Percentiles rank a stretch among this genome's conserved stretches.
phyloP scores from a whole-genome alignment of 2,113 vertebrate genomes.

The Oncorhynchus nerka region DNA sequence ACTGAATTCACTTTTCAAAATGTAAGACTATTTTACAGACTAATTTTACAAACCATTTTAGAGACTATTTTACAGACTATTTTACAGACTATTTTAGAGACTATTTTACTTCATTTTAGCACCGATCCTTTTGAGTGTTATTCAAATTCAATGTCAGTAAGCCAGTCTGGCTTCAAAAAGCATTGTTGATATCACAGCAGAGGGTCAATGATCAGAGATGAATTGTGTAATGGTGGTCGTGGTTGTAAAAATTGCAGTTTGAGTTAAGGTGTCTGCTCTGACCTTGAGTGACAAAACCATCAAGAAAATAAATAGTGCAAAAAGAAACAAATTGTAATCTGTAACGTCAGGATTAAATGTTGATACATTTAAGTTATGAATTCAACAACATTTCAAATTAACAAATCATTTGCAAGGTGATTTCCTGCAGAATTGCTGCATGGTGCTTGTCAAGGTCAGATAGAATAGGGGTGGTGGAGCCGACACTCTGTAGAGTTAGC shows the following conservation, averaged over 20 bases:
- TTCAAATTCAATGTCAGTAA: neutral
- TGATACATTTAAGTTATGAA: neutral
- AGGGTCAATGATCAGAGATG: neutral
- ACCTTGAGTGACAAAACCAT: constrained; percentile 42
- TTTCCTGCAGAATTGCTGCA: neutral
- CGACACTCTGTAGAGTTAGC: neutral
- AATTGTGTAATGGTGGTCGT: neutral
- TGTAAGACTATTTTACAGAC: neutral
- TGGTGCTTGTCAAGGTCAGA: constrained; percentile 59
- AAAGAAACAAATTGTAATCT: neutral
- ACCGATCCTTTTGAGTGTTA: neutral
- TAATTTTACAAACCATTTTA: too few relatives aligned
- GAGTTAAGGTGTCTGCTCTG: constrained; percentile 11
- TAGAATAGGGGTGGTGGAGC: neutral
- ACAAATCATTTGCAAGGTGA: neutral
- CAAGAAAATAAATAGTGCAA: neutral
- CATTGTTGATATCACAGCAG: neutral
- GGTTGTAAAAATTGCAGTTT: neutral
- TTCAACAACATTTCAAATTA: neutral
- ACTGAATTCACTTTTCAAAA: neutral
- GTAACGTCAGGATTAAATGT: neutral
- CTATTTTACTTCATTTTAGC: neutral
- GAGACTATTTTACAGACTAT: neutral
- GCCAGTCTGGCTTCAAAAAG: neutral
- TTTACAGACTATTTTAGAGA: neutral